Conservation (phyloP, 1,140 invertebrate genomes). For the Heliconius hewitsoni region DNA sequence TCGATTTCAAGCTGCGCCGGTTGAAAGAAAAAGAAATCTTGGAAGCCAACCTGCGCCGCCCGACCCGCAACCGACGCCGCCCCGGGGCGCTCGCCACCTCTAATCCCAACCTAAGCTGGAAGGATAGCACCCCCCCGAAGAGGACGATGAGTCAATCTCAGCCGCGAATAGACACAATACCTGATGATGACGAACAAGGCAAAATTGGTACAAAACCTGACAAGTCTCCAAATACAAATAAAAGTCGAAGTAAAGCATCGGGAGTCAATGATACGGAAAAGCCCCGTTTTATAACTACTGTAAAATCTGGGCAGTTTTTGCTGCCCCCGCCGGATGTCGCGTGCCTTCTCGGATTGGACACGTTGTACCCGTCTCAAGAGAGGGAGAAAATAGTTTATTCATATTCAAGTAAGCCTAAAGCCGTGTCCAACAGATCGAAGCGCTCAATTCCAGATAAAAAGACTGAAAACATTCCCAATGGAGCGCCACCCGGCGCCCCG, state of each 20-base stretch:
- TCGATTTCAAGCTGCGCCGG: slow-evolving; percentile 84
- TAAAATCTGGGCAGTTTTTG: slow-evolving; percentile 88
- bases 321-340: slow-evolving; percentile 89
- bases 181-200: slow-evolving; percentile 40
- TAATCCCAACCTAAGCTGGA: slow-evolving; percentile 54
- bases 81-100: slow-evolving; percentile 52
- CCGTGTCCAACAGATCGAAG: slow-evolving; percentile 59
- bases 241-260: slow-evolving; percentile 42
- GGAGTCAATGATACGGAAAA: slow-evolving; percentile 46
- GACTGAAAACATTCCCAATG: slow-evolving; percentile 41
- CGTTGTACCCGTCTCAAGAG: slow-evolving; percentile 61
- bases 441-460: slow-evolving; percentile 46
- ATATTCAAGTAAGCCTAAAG: slow-evolving; percentile 83
- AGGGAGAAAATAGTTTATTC: slow-evolving; percentile 82
- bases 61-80: slow-evolving; percentile 50
- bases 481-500: slow-evolving; percentile 50
- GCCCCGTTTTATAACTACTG: slow-evolving; percentile 88
- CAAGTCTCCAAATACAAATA: slow-evolving; percentile 43
- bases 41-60: slow-evolving; percentile 63
- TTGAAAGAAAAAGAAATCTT: slow-evolving; percentile 83
- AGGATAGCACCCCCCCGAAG: slow-evolving; percentile 46
- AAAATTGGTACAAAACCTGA: slow-evolving; percentile 52
- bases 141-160: slow-evolving; percentile 58
- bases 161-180: slow-evolving; percentile 54
- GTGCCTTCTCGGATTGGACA: slow-evolving; percentile 82